A percentile compares a stretch with the other conserved stretches of the same genome.
Evolutionary conservation across 2,113 vertebrate species (phyloP).

Genomic region (Tragelaphus imberbis): DNA sequence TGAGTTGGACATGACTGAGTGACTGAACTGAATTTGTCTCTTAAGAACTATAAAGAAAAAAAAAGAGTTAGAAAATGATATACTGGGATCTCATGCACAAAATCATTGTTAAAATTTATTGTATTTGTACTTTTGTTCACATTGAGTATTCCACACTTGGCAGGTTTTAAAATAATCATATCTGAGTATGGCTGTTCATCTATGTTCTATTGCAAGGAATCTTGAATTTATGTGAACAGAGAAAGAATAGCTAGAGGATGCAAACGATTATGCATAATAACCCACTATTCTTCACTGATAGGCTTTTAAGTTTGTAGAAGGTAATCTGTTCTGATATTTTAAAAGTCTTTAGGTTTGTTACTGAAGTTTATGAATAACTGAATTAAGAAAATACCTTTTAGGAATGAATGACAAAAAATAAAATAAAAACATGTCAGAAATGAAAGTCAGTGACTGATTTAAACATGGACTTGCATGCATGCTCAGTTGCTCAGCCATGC

Average conservation of each 20-base stretch:
- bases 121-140: background rate
- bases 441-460: background rate
- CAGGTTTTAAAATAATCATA: background rate
- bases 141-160: background rate
- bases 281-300: background rate
- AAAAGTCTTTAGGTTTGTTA: background rate
- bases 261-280: background rate
- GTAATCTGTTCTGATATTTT: background rate
- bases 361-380: background rate
- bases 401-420: background rate
- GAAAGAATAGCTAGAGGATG: background rate
- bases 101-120: background rate
- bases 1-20: background rate
- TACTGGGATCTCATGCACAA: background rate
- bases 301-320: background rate
- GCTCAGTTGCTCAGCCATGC: background rate
- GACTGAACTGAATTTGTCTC: background rate
- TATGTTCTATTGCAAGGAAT: background rate
- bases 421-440: background rate
- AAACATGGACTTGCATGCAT: background rate
- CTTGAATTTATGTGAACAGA: background rate
- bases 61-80: background rate
- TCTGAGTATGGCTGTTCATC: background rate
- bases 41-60: background rate
- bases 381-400: background rate